These are phyloP conservation scores for human DNA, from an alignment of 2,113 vertebrate species.

Conservation along the genomic window GRCh38 chr14:29089001-29089500, in stretches of 20 bases:
- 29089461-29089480: too few relatives aligned
- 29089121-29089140: background rate
- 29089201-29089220: background rate
- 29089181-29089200: background rate
- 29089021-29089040: background rate
- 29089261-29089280: background rate
- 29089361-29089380: too few relatives aligned
- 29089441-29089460: too few relatives aligned
- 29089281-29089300: background rate
- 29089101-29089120: background rate
- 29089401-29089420: too few relatives aligned
- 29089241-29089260: background rate
- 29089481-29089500: too few relatives aligned
- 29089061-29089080: background rate
- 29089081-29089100: background rate
- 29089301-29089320: too few relatives aligned
- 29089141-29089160: background rate
- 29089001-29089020: too few relatives aligned
- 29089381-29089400: too few relatives aligned
- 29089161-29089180: background rate
- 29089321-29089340: too few relatives aligned
- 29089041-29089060: background rate
- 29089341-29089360: too few relatives aligned
- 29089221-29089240: background rate
- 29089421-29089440: too few relatives aligned